A percentile compares a stretch with the other conserved stretches of the same genome.
These are phyloP conservation scores for Telmatherina bonti DNA, from an alignment of 2,797 vertebrate species.

Conservation along the genomic window DNA sequence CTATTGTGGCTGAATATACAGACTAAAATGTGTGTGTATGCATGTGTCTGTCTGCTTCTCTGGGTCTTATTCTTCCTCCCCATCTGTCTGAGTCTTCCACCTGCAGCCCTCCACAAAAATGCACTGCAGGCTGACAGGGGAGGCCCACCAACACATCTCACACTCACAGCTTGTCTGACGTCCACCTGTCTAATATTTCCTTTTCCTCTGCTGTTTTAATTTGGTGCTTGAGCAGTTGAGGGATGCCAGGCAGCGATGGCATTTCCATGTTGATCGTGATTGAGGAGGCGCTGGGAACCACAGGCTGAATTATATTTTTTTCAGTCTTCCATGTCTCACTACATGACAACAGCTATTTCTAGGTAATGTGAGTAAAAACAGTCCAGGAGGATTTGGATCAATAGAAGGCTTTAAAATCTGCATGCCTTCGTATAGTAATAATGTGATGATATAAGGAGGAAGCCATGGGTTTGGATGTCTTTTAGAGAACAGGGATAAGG, in stretches of 20 bases:
- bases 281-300: constrained; percentile 20
- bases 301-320: not conserved
- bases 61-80: constrained; percentile 42
- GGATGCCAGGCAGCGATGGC: constrained; percentile 51
- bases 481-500: constrained; percentile 18
- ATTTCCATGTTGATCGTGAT: constrained; percentile 59
- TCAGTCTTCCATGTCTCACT: constrained; percentile 10
- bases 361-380: constrained; percentile 11
- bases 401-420: constrained; percentile 30
- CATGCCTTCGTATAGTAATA: constrained; percentile 10
- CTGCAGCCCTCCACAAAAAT: constrained; percentile 51
- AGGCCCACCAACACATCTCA: constrained; percentile 32
- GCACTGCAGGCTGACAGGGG: constrained; percentile 53
- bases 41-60: constrained; percentile 20
- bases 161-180: constrained; percentile 38
- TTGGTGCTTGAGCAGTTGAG: constrained; percentile 42
- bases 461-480: constrained; percentile 56
- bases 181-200: constrained; percentile 34
- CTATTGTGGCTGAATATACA: constrained; percentile 98
- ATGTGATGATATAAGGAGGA: constrained; percentile 45
- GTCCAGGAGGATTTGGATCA: constrained; percentile 6
- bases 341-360: constrained; percentile 13
- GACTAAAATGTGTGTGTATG: constrained; percentile 81
- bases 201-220: constrained; percentile 53
- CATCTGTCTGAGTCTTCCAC: constrained; percentile 69